Conservation (phyloP, 2,888 invertebrate species). For the Phragmatobia fuliginosa region DNA sequence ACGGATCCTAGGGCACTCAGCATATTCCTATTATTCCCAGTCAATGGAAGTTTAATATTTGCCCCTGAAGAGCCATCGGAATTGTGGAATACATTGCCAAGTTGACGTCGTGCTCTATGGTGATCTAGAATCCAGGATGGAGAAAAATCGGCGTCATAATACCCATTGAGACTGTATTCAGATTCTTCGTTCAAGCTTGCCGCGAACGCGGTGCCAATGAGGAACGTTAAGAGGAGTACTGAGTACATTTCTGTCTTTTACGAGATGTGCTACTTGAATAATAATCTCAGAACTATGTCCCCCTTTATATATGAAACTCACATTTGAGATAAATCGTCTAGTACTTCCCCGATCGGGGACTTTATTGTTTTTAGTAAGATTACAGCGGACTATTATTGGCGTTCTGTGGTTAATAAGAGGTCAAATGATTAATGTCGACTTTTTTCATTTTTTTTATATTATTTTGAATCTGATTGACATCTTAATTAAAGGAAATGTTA, state of each 20-base stretch:
- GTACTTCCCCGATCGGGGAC: conserved; percentile 18
- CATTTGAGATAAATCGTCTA: conserved; percentile 8
- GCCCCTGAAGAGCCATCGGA: conserved; percentile 51
- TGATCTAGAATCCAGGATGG: conserved; percentile 9
- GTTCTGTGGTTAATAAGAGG: background rate
- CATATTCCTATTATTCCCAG: conserved; percentile 51
- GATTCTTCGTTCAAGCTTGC: conserved; percentile 7
- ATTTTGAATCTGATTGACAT: too few relatives aligned
- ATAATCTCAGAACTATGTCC: conserved; percentile 1
- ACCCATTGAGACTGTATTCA: background rate
- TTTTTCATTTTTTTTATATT: background rate
- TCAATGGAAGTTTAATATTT: conserved; percentile 53
- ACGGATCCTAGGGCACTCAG: conserved; percentile 57
- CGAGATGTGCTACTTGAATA: conserved; percentile 20
- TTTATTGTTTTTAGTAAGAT: conserved; percentile 4
- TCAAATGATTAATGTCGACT: background rate
- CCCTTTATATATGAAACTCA: conserved; percentile 16
- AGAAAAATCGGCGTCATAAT: background rate
- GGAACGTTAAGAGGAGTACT: conserved; percentile 20
- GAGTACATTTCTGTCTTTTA: conserved; percentile 26
- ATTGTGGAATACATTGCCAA: conserved; percentile 48
- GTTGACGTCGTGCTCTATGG: conserved; percentile 45
- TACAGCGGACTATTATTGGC: background rate
- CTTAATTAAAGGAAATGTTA: too few relatives aligned
- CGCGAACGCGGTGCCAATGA: conserved; percentile 25